Evolutionary conservation across 2,113 vertebrate genomes (phyloP).

Genomic region (Callorhinus ursinus): DNA sequence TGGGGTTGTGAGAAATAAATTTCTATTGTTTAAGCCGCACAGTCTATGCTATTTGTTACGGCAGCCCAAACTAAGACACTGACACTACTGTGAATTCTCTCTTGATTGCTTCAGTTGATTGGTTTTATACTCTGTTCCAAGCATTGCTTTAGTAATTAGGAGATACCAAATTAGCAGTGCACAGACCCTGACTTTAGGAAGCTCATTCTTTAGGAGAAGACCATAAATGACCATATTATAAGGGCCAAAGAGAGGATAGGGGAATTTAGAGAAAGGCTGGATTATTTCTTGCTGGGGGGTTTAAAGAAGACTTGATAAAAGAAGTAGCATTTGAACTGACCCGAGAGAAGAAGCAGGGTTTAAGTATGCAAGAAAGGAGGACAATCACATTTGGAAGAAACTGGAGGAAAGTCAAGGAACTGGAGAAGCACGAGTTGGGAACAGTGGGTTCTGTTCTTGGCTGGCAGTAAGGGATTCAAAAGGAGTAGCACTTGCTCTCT

Average conservation of each 20-base stretch:
- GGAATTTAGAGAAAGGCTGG: slow-evolving; percentile 13
- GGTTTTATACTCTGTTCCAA: not conserved
- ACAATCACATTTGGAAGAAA: not conserved
- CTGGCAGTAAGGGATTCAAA: not conserved
- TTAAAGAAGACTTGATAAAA: slow-evolving; percentile 32
- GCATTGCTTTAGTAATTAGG: not conserved
- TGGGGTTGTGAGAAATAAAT: not conserved
- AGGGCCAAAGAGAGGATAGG: not conserved
- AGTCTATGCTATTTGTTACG: not conserved
- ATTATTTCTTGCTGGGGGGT: not conserved
- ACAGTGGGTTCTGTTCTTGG: not conserved
- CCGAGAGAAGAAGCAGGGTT: not conserved
- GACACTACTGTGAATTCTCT: not conserved
- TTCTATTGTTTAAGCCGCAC: slow-evolving; percentile 11
- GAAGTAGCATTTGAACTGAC: not conserved
- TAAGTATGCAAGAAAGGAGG: not conserved
- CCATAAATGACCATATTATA: not conserved
- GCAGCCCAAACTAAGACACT: not conserved
- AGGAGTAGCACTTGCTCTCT: not conserved
- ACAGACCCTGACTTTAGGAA: not conserved
- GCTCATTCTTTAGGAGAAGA: not conserved
- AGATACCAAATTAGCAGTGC: not conserved
- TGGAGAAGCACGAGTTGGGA: not conserved
- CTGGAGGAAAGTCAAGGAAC: not conserved
- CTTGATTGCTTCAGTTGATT: not conserved